Conservation (phyloP, 2,888 invertebrate genomes). For the Heliconius charithonia region DNA sequence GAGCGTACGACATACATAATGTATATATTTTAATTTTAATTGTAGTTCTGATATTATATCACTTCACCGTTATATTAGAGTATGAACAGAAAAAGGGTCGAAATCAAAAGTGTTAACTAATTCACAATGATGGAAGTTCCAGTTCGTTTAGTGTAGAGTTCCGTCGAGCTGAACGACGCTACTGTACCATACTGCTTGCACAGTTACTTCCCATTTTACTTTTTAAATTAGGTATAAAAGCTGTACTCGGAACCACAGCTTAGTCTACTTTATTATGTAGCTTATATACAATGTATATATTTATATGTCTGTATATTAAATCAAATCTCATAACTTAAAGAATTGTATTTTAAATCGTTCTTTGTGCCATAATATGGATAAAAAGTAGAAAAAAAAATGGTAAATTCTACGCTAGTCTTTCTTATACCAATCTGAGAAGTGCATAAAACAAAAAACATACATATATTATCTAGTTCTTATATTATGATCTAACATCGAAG, state of each 20-base stretch:
- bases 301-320: too few species aligned
- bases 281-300: too few species aligned
- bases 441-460: neutral
- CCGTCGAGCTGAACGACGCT: neutral
- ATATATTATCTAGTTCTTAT: too few species aligned
- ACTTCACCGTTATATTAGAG: neutral
- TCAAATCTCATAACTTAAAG: neutral
- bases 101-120: conserved; percentile 20
- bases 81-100: conserved; percentile 10
- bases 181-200: neutral
- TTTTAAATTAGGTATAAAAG: neutral
- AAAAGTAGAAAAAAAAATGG: neutral
- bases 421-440: neutral
- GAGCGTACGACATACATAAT: conserved; percentile 9
- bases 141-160: neutral
- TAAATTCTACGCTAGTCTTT: neutral
- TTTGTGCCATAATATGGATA: neutral
- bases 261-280: too few species aligned
- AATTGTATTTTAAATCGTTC: neutral
- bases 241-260: neutral
- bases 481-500: neutral
- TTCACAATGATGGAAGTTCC: conserved; percentile 9
- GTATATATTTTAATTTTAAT: neutral
- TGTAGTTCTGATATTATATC: neutral
- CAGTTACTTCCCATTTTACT: neutral